These are phyloP conservation scores for Parapristionchus giblindavisi DNA, from an alignment of 2,888 invertebrate genomes.

Conservation along the genomic window DNA sequence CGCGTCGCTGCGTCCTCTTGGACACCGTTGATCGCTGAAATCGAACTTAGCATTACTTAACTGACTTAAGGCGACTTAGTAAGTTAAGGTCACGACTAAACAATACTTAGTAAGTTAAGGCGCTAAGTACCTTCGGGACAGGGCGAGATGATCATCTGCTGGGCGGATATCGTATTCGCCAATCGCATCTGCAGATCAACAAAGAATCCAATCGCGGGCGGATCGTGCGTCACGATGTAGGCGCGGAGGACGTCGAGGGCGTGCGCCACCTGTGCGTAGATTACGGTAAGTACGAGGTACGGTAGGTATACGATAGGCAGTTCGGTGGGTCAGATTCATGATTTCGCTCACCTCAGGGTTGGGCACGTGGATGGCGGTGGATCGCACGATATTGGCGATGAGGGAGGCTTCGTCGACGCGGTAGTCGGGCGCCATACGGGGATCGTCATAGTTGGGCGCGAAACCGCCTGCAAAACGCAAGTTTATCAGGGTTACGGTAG, in stretches of 20 bases:
- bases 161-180: slow-evolving; percentile 3
- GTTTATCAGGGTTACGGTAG: not conserved
- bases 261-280: slow-evolving; percentile 34
- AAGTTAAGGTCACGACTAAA: too few relatives aligned
- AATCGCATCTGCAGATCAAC: slow-evolving; percentile 41
- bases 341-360: slow-evolving; percentile 38
- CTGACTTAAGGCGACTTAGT: too few relatives aligned
- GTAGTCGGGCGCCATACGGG: slow-evolving; percentile 33
- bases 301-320: not conserved
- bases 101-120: not conserved
- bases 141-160: slow-evolving; percentile 3
- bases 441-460: slow-evolving; percentile 30
- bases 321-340: not conserved
- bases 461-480: not conserved
- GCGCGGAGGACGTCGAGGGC: slow-evolving; percentile 45
- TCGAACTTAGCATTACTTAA: too few relatives aligned
- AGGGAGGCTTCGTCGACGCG: slow-evolving; percentile 40
- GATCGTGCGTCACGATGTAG: slow-evolving; percentile 44
- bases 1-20: too few relatives aligned
- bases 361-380: slow-evolving; percentile 36
- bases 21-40: too few relatives aligned
- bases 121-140: not conserved
- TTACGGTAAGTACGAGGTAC: not conserved
- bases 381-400: slow-evolving; percentile 41
- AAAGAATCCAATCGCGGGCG: slow-evolving; percentile 42